Evolutionary conservation across 2,113 vertebrate genomes (phyloP).

Genomic region (Trinectes maculatus): DNA sequence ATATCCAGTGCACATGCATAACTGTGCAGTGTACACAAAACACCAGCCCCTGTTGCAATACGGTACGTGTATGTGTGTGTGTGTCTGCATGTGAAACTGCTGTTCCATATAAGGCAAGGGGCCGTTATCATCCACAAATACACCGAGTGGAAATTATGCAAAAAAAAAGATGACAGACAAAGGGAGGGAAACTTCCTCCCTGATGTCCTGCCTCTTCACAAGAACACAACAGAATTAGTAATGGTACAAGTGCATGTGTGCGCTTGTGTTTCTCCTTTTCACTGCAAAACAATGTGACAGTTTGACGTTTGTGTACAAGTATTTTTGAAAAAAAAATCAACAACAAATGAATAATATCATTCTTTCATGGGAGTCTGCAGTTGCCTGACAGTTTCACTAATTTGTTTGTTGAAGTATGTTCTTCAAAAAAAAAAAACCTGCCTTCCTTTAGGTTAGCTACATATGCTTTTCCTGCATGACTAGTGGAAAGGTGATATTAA

Average conservation of each 20-base stretch:
- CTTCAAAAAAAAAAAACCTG: not conserved
- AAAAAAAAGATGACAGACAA: conserved; percentile 32
- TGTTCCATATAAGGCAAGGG: conserved; percentile 65
- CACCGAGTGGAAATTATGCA: conserved; percentile 72
- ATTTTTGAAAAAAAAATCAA: not conserved
- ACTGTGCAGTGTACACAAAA: not conserved
- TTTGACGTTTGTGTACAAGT: no score
- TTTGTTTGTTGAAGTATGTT: not conserved
- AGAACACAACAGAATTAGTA: not conserved
- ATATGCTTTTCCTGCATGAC: not conserved
- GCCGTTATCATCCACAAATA: conserved; percentile 34
- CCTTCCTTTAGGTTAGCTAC: not conserved
- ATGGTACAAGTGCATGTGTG: not conserved
- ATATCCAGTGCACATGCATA: not conserved
- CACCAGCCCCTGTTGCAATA: not conserved
- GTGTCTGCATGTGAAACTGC: conserved; percentile 23
- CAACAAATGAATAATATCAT: not conserved
- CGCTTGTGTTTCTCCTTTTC: conserved; percentile 4
- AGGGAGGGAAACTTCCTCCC: conserved; percentile 57
- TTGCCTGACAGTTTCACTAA: not conserved
- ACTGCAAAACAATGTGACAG: not conserved
- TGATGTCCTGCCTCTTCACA: conserved; percentile 17
- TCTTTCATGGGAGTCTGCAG: not conserved
- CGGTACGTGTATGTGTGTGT: not conserved
- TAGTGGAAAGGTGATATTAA: no score